Percentiles rank a stretch among this genome's conserved stretches.
Evolutionary conservation across 2,888 invertebrate species (phyloP).

Genomic region (Adela reaumurella): DNA sequence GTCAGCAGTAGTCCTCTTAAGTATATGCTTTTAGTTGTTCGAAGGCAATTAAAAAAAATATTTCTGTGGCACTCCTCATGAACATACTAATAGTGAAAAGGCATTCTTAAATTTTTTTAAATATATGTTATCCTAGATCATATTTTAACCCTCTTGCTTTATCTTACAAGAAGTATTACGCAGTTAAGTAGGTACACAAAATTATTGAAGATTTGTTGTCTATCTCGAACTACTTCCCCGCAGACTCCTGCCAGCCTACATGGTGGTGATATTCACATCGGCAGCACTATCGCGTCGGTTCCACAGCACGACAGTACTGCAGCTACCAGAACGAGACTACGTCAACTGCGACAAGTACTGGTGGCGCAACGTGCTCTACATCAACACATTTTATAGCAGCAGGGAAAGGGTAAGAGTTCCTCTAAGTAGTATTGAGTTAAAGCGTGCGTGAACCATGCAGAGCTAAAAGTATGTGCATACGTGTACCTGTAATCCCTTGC

Average conservation of each 20-base stretch:
- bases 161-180: too few species aligned
- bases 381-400: constrained; percentile 57
- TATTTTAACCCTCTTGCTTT: not conserved
- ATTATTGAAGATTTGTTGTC: too few species aligned
- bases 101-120: too few species aligned
- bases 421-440: not conserved
- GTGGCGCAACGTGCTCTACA: constrained; percentile 63
- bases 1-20: too few species aligned
- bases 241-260: constrained; percentile 61
- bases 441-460: not conserved
- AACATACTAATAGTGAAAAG: too few species aligned
- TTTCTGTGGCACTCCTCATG: too few species aligned
- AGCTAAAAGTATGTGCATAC: not conserved
- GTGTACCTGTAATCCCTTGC: too few species aligned
- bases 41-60: too few species aligned
- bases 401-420: constrained; percentile 51
- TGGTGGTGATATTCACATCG: constrained; percentile 50
- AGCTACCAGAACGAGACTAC: constrained; percentile 54
- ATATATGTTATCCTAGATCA: too few species aligned
- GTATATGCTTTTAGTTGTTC: too few species aligned
- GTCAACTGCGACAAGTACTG: constrained; percentile 55
- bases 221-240: too few species aligned
- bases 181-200: too few species aligned
- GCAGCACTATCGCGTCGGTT: constrained; percentile 31
- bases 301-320: constrained; percentile 25